Evolutionary conservation across 2,797 vertebrate species (phyloP), one percentile per base, ranked within the genome.

Genomic region (Simalia tracyae): DNA sequence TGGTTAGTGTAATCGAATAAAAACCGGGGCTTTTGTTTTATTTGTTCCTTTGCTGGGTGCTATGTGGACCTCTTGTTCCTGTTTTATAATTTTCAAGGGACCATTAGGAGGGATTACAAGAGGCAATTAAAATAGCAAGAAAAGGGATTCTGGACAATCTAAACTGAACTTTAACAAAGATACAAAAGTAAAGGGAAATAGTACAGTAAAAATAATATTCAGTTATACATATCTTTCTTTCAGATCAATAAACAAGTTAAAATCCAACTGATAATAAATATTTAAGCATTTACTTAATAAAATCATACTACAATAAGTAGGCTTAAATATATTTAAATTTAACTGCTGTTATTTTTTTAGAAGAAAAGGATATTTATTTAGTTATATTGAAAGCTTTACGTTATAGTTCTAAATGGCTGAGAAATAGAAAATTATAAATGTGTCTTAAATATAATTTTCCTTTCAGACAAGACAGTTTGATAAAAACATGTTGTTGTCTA

Each of bases 1-100:
- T 54, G 50, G 11, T 59, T 93, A 17, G 46, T 93, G 86, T 54
- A 91, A 93, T 94, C 89, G 93, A 50, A 50, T 46, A 26, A 61
- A 54, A 22, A 3, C 46, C 5, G 5, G 90, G 87, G 81, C 88
- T 42, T 36, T 50, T 76, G 59, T 42, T 17, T 61, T 36, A 1
- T 63, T 54, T 64, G 26, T 86, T 46, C 36, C 42, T 81, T 85
- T 57, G 17, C 15, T 59, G 61, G 3, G 14, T 87, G n/a, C 11
- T 42, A 81, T 85, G 12, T 0, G 10, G 60, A 56, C 10, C n/a
- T 19, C 56, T 61, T 72, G 54, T 57, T 57, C 84, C 15, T 81
- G 22, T 81, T 81, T 81, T 46, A 81, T 81, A 81, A 11, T 81
- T 81, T 81, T 89, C 14, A 57, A 84, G 66, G 92, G 64, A 64